These are phyloP conservation scores for Chloroceryle amazona DNA, from an alignment of 2,797 vertebrate species.

Conservation along the genomic window DNA sequence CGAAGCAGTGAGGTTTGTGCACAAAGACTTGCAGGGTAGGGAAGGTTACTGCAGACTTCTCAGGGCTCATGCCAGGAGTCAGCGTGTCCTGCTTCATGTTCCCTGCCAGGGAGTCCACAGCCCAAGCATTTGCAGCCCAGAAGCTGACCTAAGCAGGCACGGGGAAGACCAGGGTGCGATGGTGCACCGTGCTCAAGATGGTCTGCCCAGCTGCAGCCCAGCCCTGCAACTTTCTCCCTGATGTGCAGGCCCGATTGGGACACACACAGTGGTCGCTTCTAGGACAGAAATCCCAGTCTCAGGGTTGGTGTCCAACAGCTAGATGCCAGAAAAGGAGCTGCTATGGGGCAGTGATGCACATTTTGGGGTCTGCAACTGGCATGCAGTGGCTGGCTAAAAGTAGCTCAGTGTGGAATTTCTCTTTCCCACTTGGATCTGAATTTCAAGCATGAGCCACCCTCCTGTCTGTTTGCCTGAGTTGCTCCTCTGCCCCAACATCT, in stretches of 20 bases:
- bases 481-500: background rate
- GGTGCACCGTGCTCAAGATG: background rate
- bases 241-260: background rate
- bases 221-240: background rate
- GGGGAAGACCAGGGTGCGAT: background rate
- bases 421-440: background rate
- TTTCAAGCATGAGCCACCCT: background rate
- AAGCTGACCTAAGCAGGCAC: background rate
- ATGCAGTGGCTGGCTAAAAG: background rate
- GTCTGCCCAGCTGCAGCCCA: background rate
- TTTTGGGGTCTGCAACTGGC: background rate
- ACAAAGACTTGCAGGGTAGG: background rate
- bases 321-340: background rate
- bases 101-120: background rate
- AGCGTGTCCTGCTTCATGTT: background rate
- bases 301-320: background rate
- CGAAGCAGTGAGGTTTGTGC: background rate
- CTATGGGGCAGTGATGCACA: background rate
- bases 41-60: background rate
- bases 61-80: background rate
- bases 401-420: conserved; percentile 5
- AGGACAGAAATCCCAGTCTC: background rate
- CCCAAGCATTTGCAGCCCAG: background rate
- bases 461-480: background rate
- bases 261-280: fast-evolving